phyloP scores from a whole-genome alignment of 2,113 vertebrate species.

The Trichechus manatus region DNA sequence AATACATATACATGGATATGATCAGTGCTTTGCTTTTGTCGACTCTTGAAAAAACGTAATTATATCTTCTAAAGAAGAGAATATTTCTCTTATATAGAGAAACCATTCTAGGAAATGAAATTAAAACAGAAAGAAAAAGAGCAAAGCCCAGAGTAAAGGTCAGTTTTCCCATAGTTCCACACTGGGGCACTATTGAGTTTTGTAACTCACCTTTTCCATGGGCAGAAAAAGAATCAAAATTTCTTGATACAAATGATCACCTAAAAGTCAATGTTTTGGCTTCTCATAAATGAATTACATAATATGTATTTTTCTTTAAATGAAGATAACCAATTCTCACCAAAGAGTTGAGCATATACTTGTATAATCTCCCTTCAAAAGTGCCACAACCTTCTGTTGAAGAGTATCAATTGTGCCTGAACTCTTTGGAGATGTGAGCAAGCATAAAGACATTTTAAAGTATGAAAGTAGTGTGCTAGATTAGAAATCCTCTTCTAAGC shows the following conservation, averaged over 20 bases:
- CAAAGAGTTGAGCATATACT: neutral
- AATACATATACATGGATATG: neutral
- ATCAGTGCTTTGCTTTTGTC: neutral
- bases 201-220: slow-evolving; percentile 25
- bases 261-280: neutral
- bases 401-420: neutral
- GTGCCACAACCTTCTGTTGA: neutral
- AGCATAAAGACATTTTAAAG: neutral
- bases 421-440: neutral
- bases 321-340: neutral
- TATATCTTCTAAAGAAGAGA: slow-evolving; percentile 28
- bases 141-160: neutral
- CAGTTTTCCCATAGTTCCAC: slow-evolving; percentile 55
- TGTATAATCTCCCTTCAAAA: neutral
- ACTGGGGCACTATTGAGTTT: slow-evolving; percentile 77
- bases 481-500: neutral
- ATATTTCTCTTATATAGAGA: slow-evolving; percentile 24
- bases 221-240: neutral
- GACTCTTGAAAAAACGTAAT: neutral
- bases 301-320: slow-evolving; percentile 5
- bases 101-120: neutral
- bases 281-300: slow-evolving; percentile 19
- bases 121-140: neutral
- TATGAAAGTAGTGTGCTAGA: neutral
- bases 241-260: neutral